These are phyloP conservation scores for Agrypnus murinus DNA, from an alignment of 2,888 invertebrate genomes.

Conservation along the genomic window DNA sequence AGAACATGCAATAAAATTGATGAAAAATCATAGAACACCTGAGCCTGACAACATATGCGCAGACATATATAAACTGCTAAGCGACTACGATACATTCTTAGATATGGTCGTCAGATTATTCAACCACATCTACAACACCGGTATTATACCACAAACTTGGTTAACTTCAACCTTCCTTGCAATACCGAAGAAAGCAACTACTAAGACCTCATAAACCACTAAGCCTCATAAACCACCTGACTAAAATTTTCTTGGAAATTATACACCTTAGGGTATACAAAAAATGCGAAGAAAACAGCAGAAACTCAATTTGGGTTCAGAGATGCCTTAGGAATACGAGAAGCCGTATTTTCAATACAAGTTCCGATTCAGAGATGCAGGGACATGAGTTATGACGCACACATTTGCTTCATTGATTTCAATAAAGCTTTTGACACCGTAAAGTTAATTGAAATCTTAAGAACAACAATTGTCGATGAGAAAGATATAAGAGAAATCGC, in stretches of 20 bases:
- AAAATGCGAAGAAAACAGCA: conserved; percentile 16
- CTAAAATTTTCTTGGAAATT: conserved; percentile 10
- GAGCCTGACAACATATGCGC: conserved; percentile 10
- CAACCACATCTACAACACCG: not conserved
- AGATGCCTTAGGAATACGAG: conserved; percentile 15
- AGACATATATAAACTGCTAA: conserved; percentile 1
- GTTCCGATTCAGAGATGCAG: too few relatives aligned
- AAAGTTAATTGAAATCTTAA: not conserved
- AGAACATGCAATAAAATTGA: too few relatives aligned
- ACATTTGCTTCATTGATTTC: conserved; percentile 8
- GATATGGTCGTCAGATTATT: not conserved
- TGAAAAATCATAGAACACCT: conserved; percentile 3
- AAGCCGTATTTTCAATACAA: conserved; percentile 13
- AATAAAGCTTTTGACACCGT: conserved; percentile 9
- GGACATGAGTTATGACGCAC: too few relatives aligned
- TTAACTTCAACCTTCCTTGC: too few relatives aligned
- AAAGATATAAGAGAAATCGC: conserved; percentile 15
- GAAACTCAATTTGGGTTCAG: conserved; percentile 19
- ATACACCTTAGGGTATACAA: conserved; percentile 10
- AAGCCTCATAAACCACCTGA: not conserved
- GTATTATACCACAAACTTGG: not conserved
- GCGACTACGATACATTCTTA: not conserved
- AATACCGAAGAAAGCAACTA: not conserved
- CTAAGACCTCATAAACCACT: not conserved
- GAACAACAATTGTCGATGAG: too few relatives aligned